Evolutionary conservation across 1,140 invertebrate genomes (phyloP).

Genomic region (Thereuonema tuberculata): DNA sequence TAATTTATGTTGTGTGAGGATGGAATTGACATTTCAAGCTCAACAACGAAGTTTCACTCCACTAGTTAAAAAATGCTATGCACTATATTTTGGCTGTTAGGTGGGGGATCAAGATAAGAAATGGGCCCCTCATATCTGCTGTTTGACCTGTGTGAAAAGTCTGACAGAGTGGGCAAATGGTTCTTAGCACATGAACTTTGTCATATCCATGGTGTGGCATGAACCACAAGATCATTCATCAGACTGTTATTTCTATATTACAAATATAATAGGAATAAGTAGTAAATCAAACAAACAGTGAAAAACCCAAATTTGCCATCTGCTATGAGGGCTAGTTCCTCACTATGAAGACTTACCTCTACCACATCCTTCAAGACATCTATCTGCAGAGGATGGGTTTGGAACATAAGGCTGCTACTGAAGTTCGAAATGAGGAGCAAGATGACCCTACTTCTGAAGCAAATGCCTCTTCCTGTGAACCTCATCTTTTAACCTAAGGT

Average conservation of each 20-base stretch:
- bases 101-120: not conserved
- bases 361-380: not conserved
- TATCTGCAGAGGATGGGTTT: not conserved
- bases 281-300: not conserved
- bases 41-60: not conserved
- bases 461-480: not conserved
- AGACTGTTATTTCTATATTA: not conserved
- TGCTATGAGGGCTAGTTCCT: not conserved
- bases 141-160: not conserved
- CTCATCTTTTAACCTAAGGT: not conserved
- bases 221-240: not conserved
- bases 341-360: not conserved
- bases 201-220: not conserved
- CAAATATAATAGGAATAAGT: not conserved
- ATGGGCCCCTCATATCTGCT: not conserved
- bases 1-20: not conserved
- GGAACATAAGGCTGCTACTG: not conserved
- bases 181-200: not conserved
- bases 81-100: not conserved
- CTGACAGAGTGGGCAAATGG: slow-evolving; percentile 5
- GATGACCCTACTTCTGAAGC: not conserved
- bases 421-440: not conserved
- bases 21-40: not conserved
- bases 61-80: not conserved
- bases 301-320: not conserved